These are phyloP conservation scores for Timandra comae DNA, from an alignment of 2,888 invertebrate genomes.

Conservation along the genomic window DNA sequence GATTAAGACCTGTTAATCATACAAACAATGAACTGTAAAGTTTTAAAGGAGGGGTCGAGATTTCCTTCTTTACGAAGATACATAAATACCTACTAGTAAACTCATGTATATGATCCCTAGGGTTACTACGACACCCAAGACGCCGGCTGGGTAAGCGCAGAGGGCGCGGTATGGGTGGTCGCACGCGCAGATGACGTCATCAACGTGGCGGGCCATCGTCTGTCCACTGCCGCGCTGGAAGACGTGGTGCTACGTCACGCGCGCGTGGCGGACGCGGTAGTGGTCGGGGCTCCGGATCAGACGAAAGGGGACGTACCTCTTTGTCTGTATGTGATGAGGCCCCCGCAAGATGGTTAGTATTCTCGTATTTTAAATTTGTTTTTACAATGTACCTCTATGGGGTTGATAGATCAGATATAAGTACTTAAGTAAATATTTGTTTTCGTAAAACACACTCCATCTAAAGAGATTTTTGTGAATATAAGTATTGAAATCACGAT, in stretches of 20 bases:
- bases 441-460: too few species aligned
- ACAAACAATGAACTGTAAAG: too few species aligned
- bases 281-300: constrained; percentile 91
- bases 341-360: constrained; percentile 70
- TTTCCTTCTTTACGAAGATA: too few species aligned
- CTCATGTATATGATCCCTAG: constrained; percentile 59
- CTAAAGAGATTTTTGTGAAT: too few species aligned
- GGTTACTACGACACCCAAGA: constrained; percentile 97
- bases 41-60: too few species aligned
- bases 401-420: too few species aligned
- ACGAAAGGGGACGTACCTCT: constrained; percentile 95
- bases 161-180: constrained; percentile 91
- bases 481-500: too few species aligned
- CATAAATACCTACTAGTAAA: too few species aligned
- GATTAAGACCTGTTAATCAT: too few species aligned
- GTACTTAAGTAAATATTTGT: too few species aligned
- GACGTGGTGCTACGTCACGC: constrained; percentile 93
- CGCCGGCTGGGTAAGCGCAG: constrained; percentile 89
- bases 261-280: constrained; percentile 90
- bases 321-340: constrained; percentile 88
- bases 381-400: too few species aligned
- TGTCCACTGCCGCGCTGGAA: constrained; percentile 93
- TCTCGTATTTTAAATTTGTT: too few species aligned
- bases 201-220: constrained; percentile 94
- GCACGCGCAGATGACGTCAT: constrained; percentile 96